These are phyloP conservation scores for Condylura cristata DNA, from an alignment of 2,113 vertebrate genomes.

Conservation along the genomic window DNA sequence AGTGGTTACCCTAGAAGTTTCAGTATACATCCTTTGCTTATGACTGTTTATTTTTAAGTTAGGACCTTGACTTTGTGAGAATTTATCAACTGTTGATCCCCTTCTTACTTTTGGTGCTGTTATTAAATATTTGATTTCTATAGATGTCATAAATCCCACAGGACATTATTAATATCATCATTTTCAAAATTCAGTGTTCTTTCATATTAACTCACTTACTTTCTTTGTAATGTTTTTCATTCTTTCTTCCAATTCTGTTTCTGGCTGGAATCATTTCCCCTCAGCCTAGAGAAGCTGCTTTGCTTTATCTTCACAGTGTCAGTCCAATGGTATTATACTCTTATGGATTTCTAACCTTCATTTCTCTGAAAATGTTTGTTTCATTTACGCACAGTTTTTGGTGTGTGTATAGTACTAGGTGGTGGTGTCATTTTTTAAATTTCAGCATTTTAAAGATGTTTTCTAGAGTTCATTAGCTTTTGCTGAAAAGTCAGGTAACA, in stretches of 20 bases:
- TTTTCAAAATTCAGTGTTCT: not conserved
- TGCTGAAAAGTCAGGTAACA: not conserved
- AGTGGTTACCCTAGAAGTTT: not conserved
- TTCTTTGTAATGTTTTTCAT: not conserved
- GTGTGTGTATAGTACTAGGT: not conserved
- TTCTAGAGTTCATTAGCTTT: not conserved
- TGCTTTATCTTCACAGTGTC: not conserved
- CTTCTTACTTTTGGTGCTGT: not conserved
- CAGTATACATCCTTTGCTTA: not conserved
- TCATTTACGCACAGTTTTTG: not conserved
- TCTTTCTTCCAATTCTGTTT: not conserved
- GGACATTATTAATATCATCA: not conserved
- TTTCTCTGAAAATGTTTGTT: slow-evolving; percentile 9
- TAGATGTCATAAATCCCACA: not conserved
- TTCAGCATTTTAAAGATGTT: not conserved
- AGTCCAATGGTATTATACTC: not conserved
- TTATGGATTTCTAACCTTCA: slow-evolving; percentile 29
- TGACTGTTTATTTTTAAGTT: not conserved
- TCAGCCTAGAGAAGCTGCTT: not conserved
- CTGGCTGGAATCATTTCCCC: not conserved
- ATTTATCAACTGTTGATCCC: not conserved
- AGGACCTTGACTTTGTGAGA: not conserved
- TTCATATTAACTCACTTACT: not conserved
- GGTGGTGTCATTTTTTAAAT: not conserved
- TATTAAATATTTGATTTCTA: slow-evolving; percentile 23